Evolutionary conservation across 2,888 invertebrate species (phyloP), one percentile per base, ranked within the genome.

Genomic region (Dinocampus coccinellae): DNA sequence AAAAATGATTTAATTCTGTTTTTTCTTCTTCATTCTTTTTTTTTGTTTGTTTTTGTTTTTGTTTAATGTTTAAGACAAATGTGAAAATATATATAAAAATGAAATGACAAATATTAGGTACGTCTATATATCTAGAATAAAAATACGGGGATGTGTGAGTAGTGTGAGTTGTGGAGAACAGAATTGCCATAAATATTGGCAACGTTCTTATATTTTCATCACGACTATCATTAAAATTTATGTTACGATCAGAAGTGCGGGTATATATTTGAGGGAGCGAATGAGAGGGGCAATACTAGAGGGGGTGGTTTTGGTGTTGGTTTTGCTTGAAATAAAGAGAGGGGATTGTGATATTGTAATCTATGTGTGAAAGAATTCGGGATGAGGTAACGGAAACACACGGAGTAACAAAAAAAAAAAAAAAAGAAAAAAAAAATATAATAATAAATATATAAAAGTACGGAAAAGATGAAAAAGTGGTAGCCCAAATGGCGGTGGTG

Each of bases 171-270:
- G 16, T 3, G 2, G 16, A 16, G 47, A 20, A 47, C 47, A 16
- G 47, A 47, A 47, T n/a, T 47, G 47, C 47, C 47, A 47, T 47
- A 47, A 47, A 47, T 47, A 47, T 47, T 16, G 16, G 47, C 16
- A 47, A 47, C 47, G 47, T 84, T 87, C 87, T 87, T 87, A 87
- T 87, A 87, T 87, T 87, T 87, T 87, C 86, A 87, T 87, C 85
- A 86, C 81, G 77, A 81, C 82, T 82, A 81, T 86, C 86, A 85
- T 86, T 86, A 86, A 86, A 86, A 87, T 87, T 87, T 86, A 87
- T 87, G 87, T 86, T 85, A 84, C 80, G 84, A 85, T 85, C 84
- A 86, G 83, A 83, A 85, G 84, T 83, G 80, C 79, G 79, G 81
- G 80, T 83, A 84, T 84, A 85, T 80, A 83, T 84, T 83, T 83